Base-by-base conservation (phyloP, 2,797 vertebrate species). In the Acridotheres tristis region DNA sequence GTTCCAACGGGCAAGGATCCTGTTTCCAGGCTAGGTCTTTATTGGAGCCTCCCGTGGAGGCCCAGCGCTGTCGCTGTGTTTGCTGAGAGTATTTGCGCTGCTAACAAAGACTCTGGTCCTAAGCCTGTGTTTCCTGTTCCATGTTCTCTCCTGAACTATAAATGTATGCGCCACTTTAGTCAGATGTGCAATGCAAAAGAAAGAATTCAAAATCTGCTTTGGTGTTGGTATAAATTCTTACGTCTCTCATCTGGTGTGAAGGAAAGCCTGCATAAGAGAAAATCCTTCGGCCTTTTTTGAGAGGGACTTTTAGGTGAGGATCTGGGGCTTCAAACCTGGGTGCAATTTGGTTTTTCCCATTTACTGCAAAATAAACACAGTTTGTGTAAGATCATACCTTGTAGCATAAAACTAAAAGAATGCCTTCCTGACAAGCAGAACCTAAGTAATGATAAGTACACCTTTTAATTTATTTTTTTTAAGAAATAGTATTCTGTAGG, bases 161-260 rank as follows among this genome's bases (percentile, higher is more conserved):
- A 66, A 16, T 36, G 9, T 0, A 0, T 5, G 1, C 0, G 0
- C 2, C 2, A 0, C 57, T 75, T 53, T 1, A 12, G 16, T 17
- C 25, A 34, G 55, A 13, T 1, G 2, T 15, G 32, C 0, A 0
- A 0, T 27, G 71, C 45, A 5, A 45, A 53, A 63, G 51, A 65
- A 42, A 61, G 51, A 65, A 42, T 43, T 54, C 51, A 72, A 59
- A 50, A n/a, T 50, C 40, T 57, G 26, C 51, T 71, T 34, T 57
- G 23, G 30, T 10, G 0, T 3, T 47, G 17, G 14, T 88, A 25
- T 72, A 20, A 76, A 51, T 55, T 81, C 22, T 32, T 84, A 36
- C 7, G 87, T 73, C 26, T 82, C 63, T 63, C 53, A 23, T 53
- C 16, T 38, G 17, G 27, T 45, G 40, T 54, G 11, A 76, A 55